These are phyloP conservation scores for Melospiza georgiana DNA, from an alignment of 2,113 vertebrate genomes.

Conservation along the genomic window DNA sequence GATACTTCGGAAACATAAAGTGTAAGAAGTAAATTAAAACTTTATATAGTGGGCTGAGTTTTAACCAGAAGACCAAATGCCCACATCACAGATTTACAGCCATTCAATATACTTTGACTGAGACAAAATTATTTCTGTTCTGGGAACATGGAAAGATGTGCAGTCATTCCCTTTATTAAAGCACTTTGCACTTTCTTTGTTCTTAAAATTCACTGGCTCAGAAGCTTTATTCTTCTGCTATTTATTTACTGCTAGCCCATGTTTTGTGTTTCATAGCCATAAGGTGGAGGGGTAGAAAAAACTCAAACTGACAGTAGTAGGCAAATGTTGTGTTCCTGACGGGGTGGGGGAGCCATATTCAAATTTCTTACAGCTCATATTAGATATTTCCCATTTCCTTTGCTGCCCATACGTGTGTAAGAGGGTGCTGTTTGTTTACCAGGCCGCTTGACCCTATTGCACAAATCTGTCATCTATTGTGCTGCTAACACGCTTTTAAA, in stretches of 20 bases:
- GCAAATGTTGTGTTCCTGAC: conserved; percentile 51
- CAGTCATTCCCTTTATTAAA: conserved; percentile 41
- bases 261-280: conserved; percentile 57
- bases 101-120: conserved; percentile 20
- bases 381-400: conserved; percentile 67
- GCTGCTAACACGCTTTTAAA: conserved; percentile 78
- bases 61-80: conserved; percentile 20
- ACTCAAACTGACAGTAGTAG: conserved; percentile 31
- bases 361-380: conserved; percentile 74
- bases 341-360: conserved; percentile 65
- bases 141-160: conserved; percentile 38
- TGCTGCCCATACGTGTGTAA: conserved; percentile 63
- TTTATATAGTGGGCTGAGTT: conserved; percentile 11
- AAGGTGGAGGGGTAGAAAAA: conserved; percentile 33
- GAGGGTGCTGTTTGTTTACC: conserved; percentile 81
- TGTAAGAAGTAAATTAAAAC: background rate
- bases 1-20: background rate
- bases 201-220: conserved; percentile 61
- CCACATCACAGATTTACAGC: conserved; percentile 31
- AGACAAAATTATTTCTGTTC: conserved; percentile 60
- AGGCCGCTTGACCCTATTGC: conserved; percentile 78
- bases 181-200: conserved; percentile 61
- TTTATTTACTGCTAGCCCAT: conserved; percentile 53
- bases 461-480: conserved; percentile 81
- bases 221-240: conserved; percentile 54